Evolutionary conservation across 2,113 vertebrate genomes (phyloP).

Genomic region (Semnopithecus entellus): DNA sequence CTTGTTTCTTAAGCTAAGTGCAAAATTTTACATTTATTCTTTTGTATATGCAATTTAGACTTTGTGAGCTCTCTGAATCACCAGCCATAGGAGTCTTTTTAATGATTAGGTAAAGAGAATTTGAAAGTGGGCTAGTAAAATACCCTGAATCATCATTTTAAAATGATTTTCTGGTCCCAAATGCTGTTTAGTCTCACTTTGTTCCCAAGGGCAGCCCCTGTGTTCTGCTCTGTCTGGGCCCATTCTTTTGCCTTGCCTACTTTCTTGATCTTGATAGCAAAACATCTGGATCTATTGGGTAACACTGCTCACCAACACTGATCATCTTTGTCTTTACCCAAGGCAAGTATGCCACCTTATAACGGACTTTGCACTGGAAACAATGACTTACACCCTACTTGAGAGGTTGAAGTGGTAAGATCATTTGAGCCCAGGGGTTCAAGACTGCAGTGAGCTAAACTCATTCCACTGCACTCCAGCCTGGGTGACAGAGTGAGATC

Average conservation of each 20-base stretch:
- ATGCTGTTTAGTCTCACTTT: background rate
- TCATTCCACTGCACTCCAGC: background rate
- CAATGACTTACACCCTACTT: background rate
- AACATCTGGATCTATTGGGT: background rate
- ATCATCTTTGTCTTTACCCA: background rate
- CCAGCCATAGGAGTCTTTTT: background rate
- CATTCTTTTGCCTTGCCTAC: background rate
- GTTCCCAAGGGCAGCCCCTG: background rate
- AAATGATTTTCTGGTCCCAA: background rate
- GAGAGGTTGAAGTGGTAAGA: background rate
- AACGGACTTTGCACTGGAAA: background rate
- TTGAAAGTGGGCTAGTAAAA: background rate
- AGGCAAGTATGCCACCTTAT: background rate
- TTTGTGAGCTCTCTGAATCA: background rate
- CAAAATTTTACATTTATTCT: background rate
- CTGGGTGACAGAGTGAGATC: background rate
- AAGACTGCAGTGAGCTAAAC: background rate
- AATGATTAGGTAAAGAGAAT: slow-evolving; percentile 7
- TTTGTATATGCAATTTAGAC: background rate
- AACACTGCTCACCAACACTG: background rate
- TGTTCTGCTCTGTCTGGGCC: background rate
- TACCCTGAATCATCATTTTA: background rate
- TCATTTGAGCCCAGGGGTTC: background rate
- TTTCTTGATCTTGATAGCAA: slow-evolving; percentile 6
- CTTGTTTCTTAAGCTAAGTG: background rate